A percentile compares a stretch with the other conserved stretches of the same genome.
These are phyloP conservation scores for Cyanistes caeruleus DNA, from an alignment of 2,113 vertebrate species.

Conservation along the genomic window DNA sequence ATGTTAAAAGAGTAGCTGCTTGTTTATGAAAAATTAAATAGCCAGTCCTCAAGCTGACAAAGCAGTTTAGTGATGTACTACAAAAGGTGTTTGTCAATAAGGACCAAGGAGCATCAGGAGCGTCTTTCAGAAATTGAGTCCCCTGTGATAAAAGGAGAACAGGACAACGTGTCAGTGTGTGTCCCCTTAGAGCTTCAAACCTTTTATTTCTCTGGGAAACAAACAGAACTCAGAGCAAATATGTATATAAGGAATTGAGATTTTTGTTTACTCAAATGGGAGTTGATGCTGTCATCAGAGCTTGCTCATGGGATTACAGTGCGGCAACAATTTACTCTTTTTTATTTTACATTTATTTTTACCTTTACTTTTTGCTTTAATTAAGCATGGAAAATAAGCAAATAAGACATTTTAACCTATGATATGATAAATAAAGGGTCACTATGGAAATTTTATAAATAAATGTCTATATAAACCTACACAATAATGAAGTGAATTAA, in stretches of 20 bases:
- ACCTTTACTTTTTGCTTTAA: neutral
- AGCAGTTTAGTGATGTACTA: neutral
- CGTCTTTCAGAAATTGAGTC: neutral
- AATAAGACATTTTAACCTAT: neutral
- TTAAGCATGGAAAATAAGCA: neutral
- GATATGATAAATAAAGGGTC: neutral
- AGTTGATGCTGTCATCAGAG: neutral
- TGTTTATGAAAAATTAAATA: neutral
- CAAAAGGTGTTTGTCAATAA: neutral
- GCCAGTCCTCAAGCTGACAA: neutral
- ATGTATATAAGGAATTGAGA: neutral
- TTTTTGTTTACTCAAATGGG: accelerated
- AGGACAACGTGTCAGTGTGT: neutral
- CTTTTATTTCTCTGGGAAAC: neutral
- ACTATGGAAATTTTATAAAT: neutral
- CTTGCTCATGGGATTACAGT: neutral
- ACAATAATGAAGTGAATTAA: conserved; percentile 28
- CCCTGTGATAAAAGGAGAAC: neutral
- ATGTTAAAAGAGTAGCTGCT: neutral
- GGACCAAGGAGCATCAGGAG: neutral
- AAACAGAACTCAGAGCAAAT: neutral
- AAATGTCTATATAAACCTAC: neutral
- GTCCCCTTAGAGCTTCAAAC: neutral
- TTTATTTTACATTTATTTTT: neutral
- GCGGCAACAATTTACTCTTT: neutral